phyloP scores from a whole-genome alignment of 1,140 invertebrate species.

The Drosophila nigromelanica region DNA sequence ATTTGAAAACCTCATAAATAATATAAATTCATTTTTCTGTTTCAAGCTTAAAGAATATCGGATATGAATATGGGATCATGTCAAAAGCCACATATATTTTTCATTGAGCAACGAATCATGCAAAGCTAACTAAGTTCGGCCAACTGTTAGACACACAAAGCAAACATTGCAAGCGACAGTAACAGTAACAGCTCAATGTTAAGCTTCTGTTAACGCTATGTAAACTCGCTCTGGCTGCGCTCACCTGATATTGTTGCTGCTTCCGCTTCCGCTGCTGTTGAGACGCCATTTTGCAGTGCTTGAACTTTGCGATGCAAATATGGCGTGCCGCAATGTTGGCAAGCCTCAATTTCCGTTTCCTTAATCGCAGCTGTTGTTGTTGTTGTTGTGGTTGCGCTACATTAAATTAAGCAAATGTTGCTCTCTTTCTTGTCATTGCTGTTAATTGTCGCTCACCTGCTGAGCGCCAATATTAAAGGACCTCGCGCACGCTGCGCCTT shows the following conservation, averaged over 20 bases:
- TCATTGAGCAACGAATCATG: not conserved
- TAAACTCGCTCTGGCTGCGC: not conserved
- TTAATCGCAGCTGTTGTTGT: not conserved
- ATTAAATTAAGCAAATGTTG: slow-evolving; percentile 25
- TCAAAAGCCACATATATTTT: too few species aligned
- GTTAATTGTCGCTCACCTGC: slow-evolving; percentile 61
- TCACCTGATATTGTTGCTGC: slow-evolving; percentile 37
- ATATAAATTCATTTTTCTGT: too few species aligned
- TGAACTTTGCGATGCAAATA: slow-evolving; percentile 39
- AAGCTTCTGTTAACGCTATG: not conserved
- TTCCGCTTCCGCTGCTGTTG: not conserved
- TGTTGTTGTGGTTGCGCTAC: slow-evolving; percentile 34
- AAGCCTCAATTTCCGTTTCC: slow-evolving; percentile 26
- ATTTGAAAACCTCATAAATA: too few species aligned
- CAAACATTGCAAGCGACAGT: not conserved
- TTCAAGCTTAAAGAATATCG: too few species aligned
- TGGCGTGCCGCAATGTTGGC: slow-evolving; percentile 66
- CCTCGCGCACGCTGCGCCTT: slow-evolving; percentile 66
- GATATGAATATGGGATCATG: too few species aligned
- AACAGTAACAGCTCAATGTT: not conserved
- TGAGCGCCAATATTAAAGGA: slow-evolving; percentile 71
- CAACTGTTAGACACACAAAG: not conserved
- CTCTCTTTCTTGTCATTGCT: slow-evolving; percentile 1
- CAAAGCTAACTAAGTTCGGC: not conserved
- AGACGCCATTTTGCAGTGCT: slow-evolving; percentile 30